Conservation (phyloP, 2,113 vertebrate species). For the rabbit (Oryctolagus cuniculus) region mOryCun1.1 NC_091442.1:31538501-31539000, state of each 20-base stretch:
- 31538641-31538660: conserved; percentile 26
- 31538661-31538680: not conserved
- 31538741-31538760: conserved; percentile 56
- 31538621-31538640: not conserved
- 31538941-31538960: not conserved
- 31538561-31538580: not conserved
- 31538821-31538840: not conserved
- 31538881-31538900: not conserved
- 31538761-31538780: not conserved
- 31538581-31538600: not conserved
- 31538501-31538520: not conserved
- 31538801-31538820: not conserved
- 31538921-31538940: not conserved
- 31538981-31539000: not conserved
- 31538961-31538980: not conserved
- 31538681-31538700: not conserved
- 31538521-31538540: not conserved
- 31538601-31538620: not conserved
- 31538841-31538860: not conserved
- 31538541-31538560: not conserved
- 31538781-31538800: conserved; percentile 5
- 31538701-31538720: not conserved
- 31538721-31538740: not conserved
- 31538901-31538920: not conserved
- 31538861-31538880: not conserved